Conservation (phyloP, 2,888 invertebrate species). For the Brenthis hecate region DNA sequence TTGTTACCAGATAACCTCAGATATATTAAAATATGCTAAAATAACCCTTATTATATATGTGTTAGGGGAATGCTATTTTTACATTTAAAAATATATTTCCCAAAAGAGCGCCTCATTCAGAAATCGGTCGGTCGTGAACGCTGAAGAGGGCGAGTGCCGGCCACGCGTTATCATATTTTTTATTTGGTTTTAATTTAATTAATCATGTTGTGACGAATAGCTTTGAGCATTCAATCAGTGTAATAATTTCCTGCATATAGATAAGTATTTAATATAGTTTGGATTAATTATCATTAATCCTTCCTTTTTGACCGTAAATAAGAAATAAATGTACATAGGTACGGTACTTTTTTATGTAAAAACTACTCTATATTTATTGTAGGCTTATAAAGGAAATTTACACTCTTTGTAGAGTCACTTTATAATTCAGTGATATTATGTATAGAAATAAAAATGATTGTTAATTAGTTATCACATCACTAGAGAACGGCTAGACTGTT, state of each 20-base stretch:
- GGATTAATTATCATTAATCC: too few species aligned
- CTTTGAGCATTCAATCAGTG: constrained; percentile 39
- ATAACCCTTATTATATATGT: constrained; percentile 43
- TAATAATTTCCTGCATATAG: constrained; percentile 6
- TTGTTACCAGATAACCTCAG: constrained; percentile 49
- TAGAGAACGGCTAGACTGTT: too few species aligned
- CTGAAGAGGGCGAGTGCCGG: constrained; percentile 64
- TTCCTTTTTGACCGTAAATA: too few species aligned
- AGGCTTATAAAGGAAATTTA: too few species aligned
- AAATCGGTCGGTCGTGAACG: constrained; percentile 61
- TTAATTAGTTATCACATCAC: too few species aligned
- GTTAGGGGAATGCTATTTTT: constrained; percentile 34
- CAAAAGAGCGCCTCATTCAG: constrained; percentile 54
- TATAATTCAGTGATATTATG: too few species aligned
- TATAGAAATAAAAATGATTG: too few species aligned
- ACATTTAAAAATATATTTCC: constrained; percentile 48
- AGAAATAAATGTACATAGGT: too few species aligned
- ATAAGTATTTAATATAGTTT: not conserved
- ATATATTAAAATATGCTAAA: constrained; percentile 31
- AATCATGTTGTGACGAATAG: constrained; percentile 59
- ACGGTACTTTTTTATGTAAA: too few species aligned
- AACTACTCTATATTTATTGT: too few species aligned
- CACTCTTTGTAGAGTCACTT: too few species aligned
- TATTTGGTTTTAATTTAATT: constrained; percentile 75
- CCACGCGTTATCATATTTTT: constrained; percentile 66